Base-by-base conservation (phyloP, 2,888 invertebrate genomes). In the Lissocephala sabroskyi region DNA sequence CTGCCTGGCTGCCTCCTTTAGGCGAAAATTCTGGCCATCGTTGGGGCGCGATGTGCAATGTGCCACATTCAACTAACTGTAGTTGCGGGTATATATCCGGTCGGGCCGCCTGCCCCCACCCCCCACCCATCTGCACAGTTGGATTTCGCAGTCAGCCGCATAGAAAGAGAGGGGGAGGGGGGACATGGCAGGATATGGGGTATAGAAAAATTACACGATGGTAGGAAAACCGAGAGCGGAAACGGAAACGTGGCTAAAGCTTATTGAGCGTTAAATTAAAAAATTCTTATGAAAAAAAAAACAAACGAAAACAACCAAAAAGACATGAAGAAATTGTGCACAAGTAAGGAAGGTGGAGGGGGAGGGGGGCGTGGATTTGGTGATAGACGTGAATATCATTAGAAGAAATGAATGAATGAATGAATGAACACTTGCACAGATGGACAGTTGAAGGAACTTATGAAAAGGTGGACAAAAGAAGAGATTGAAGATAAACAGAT, bases 201-300 rank as follows among this genome's bases (percentile, higher is more conserved):
- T 16, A 40, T 44, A 41, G 17, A 36, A 23, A 41, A 17, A 41
- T 55, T 37, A 50, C 53, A 53, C 52, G 48, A 47, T 45, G 30
- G 44, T 43, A 41, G 52, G 52, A 49, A 52, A 47, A 55, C 47
- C 30, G 35, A 13, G 13, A 33, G 37, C 57, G 55, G 52, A 77
- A 65, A 56, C 54, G 51, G 18, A 60, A 57, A 59, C 57, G 65
- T 62, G 63, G 63, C 59, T 52, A 59, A 58, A 77, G 61, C 65
- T 75, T 79, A 73, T 78, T 78, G 65, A 67, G 76, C 78, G 73
- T 78, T 78, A 79, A 78, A 78, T 78, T 79, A 73, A 67, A 71
- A 77, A 78, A 73, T 75, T 75, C 67, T 65, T 61, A 64, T 61
- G 52, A 42, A 45, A 39, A 52, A 56, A 49, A 51, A 49, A 48